Conservation (phyloP, 2,113 vertebrate species). For the Monopterus albus region DNA sequence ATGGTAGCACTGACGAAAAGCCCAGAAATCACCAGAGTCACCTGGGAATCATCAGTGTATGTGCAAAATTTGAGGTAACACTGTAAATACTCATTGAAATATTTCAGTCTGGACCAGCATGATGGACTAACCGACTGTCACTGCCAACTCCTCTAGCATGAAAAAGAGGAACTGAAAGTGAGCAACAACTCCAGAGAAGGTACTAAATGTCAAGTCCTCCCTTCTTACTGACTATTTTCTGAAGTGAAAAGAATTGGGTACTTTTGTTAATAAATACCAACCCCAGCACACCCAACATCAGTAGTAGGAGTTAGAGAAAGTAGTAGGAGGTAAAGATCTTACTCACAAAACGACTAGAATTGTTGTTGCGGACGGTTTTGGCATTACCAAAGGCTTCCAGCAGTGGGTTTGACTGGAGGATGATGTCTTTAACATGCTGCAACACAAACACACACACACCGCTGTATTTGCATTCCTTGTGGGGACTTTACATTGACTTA, state of each 20-base stretch:
- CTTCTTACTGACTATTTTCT: background rate
- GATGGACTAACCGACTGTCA: too few species aligned
- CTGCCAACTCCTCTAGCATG: too few species aligned
- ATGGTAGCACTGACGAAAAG: too few species aligned
- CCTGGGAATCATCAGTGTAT: too few species aligned
- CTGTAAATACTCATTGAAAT: too few species aligned
- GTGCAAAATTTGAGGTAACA: too few species aligned
- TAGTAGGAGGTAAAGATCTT: background rate
- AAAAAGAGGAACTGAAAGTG: too few species aligned
- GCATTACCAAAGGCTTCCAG: slow-evolving; percentile 87
- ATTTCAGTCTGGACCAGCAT: too few species aligned
- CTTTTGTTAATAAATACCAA: background rate
- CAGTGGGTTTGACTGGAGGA: slow-evolving; percentile 86
- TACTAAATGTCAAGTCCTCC: background rate
- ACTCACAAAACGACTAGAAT: slow-evolving; percentile 88
- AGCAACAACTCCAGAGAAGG: too few species aligned
- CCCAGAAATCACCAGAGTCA: too few species aligned
- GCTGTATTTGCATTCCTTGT: too few species aligned
- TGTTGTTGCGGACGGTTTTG: slow-evolving; percentile 87
- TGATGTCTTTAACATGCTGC: slow-evolving; percentile 87
- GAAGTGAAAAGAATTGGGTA: background rate
- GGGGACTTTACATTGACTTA: too few species aligned
- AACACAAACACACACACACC: slow-evolving; percentile 12
- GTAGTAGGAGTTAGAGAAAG: background rate
- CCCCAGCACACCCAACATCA: background rate